These are phyloP conservation scores for Hedychridium roseum DNA, from an alignment of 2,888 invertebrate genomes.

Conservation along the genomic window DNA sequence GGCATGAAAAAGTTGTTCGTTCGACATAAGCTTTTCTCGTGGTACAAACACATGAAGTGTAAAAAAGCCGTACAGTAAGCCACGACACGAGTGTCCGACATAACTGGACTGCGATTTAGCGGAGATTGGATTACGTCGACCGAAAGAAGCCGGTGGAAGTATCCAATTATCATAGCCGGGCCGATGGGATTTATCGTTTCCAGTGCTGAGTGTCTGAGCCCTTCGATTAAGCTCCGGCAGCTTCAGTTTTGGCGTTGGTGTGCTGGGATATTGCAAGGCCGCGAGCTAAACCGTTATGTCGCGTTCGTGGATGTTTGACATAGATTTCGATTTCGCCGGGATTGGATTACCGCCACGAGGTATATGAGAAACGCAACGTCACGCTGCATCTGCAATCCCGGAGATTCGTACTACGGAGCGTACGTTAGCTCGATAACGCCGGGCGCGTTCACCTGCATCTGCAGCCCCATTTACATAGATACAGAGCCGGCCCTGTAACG, in stretches of 20 bases:
- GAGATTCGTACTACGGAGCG: neutral
- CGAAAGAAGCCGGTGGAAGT: too few species aligned
- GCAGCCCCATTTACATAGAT: neutral
- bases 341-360: constrained; percentile 27
- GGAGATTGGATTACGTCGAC: too few species aligned
- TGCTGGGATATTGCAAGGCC: constrained; percentile 10
- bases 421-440: too few species aligned
- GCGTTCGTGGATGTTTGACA: constrained; percentile 36
- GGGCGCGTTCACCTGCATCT: too few species aligned
- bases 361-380: constrained; percentile 16
- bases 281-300: constrained; percentile 27
- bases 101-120: too few species aligned
- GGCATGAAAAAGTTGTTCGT: too few species aligned
- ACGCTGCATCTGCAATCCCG: neutral
- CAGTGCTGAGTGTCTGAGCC: constrained; percentile 7
- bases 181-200: neutral
- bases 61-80: too few species aligned
- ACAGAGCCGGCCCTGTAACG: neutral
- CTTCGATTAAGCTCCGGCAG: constrained; percentile 12
- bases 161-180: too few species aligned
- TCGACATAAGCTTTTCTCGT: too few species aligned
- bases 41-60: too few species aligned
- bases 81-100: too few species aligned
- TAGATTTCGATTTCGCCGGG: constrained; percentile 30
- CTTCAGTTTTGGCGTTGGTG: constrained; percentile 11